phyloP scores from a whole-genome alignment of 2,113 vertebrate species.

The Sylvilagus bachmani region DNA sequence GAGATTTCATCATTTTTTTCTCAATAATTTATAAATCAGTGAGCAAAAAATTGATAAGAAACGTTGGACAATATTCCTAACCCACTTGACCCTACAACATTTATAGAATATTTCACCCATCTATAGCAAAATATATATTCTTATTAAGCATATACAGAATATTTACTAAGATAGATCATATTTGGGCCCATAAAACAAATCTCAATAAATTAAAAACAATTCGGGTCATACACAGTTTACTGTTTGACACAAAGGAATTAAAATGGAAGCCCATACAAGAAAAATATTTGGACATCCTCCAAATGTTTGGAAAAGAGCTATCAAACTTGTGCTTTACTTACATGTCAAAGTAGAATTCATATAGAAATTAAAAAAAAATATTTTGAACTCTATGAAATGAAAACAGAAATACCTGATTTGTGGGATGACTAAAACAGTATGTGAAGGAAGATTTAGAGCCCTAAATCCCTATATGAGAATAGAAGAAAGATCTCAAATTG shows the following conservation, averaged over 20 bases:
- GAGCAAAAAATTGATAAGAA: conserved; percentile 5
- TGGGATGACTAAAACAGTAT: not conserved
- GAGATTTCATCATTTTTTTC: not conserved
- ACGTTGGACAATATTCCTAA: not conserved
- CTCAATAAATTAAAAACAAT: conserved; percentile 15
- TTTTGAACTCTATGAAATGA: conserved; percentile 58
- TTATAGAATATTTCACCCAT: not conserved
- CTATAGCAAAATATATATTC: not conserved
- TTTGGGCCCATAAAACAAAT: not conserved
- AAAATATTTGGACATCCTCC: conserved; percentile 11
- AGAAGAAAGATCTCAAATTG: conserved; percentile 8
- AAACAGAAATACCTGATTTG: not conserved
- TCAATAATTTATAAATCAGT: not conserved
- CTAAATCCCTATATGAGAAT: not conserved
- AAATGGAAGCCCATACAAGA: conserved; percentile 43
- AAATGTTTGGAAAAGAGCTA: conserved; percentile 49
- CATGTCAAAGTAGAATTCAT: conserved; percentile 28
- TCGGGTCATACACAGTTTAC: not conserved
- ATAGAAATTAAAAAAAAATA: conserved; percentile 41
- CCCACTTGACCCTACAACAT: not conserved
- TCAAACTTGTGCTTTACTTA: not conserved
- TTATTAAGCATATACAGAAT: conserved; percentile 19
- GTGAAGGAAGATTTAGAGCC: conserved; percentile 11
- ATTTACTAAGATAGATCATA: conserved; percentile 11
- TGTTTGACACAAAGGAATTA: conserved; percentile 46